Evolutionary conservation across 2,797 vertebrate genomes (phyloP).

Genomic region (Sebastes nivosus): DNA sequence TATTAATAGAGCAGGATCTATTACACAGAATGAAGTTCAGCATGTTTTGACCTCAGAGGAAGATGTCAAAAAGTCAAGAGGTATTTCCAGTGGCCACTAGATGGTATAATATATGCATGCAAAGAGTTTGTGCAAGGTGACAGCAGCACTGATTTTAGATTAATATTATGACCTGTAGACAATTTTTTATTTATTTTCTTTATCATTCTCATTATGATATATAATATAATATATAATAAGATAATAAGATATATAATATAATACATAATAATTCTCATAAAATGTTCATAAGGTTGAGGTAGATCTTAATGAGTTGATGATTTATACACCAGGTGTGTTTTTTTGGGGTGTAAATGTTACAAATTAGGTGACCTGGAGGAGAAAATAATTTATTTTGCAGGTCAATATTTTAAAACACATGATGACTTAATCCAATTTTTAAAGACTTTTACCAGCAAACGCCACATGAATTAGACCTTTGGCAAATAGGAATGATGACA

Average conservation of each 20-base stretch:
- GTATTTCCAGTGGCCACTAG: slow-evolving; percentile 73
- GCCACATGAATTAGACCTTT: neutral
- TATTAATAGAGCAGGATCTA: neutral
- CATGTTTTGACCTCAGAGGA: slow-evolving; percentile 25
- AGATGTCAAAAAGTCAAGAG: slow-evolving; percentile 40
- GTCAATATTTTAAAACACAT: neutral
- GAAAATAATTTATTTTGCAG: neutral
- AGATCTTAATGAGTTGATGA: neutral
- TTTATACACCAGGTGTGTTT: neutral
- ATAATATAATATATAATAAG: no score
- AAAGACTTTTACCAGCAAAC: neutral
- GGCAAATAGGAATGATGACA: neutral
- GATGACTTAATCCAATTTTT: neutral
- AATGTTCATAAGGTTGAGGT: neutral
- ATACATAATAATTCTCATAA: no score
- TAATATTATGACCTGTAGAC: neutral
- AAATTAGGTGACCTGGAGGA: neutral
- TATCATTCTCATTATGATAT: neutral
- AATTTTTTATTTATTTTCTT: neutral
- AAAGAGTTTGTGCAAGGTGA: slow-evolving; percentile 26
- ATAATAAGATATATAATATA: no score
- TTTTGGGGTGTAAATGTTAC: neutral
- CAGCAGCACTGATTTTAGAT: neutral
- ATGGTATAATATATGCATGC: slow-evolving; percentile 70
- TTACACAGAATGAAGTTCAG: neutral